Evolutionary conservation across 2,888 invertebrate genomes (phyloP).

Genomic region (Leptopilina drosophilae): DNA sequence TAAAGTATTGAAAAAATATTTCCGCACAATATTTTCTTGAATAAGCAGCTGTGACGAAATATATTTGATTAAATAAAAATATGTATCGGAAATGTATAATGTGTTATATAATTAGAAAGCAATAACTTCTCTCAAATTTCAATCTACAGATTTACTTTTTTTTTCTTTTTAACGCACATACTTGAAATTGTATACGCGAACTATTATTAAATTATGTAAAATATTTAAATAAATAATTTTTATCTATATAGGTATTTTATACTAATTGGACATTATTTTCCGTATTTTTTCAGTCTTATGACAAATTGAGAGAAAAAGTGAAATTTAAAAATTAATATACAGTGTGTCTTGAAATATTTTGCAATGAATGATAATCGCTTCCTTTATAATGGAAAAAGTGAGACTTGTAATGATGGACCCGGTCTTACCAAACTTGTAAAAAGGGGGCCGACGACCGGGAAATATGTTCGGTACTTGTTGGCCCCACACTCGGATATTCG

Average conservation of each 20-base stretch:
- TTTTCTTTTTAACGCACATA: neutral
- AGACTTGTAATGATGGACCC: neutral
- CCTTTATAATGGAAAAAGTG: slow-evolving; percentile 1
- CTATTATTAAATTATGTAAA: too few relatives aligned
- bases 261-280: too few relatives aligned
- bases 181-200: neutral
- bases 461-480: slow-evolving; percentile 14
- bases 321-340: neutral
- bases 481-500: neutral
- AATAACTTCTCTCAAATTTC: slow-evolving; percentile 14
- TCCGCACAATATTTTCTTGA: too few relatives aligned
- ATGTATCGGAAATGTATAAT: too few relatives aligned
- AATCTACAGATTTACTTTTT: neutral
- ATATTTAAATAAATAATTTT: too few relatives aligned
- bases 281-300: too few relatives aligned
- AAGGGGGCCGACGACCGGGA: slow-evolving; percentile 24
- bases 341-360: neutral
- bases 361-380: neutral
- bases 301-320: neutral
- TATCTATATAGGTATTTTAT: too few relatives aligned
- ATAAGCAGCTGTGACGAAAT: too few relatives aligned
- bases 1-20: too few relatives aligned
- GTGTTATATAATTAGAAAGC: neutral
- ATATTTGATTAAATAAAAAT: too few relatives aligned
- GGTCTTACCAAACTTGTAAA: neutral